phyloP scores from a whole-genome alignment of 2,888 invertebrate genomes.

The Athrips mouffetella region DNA sequence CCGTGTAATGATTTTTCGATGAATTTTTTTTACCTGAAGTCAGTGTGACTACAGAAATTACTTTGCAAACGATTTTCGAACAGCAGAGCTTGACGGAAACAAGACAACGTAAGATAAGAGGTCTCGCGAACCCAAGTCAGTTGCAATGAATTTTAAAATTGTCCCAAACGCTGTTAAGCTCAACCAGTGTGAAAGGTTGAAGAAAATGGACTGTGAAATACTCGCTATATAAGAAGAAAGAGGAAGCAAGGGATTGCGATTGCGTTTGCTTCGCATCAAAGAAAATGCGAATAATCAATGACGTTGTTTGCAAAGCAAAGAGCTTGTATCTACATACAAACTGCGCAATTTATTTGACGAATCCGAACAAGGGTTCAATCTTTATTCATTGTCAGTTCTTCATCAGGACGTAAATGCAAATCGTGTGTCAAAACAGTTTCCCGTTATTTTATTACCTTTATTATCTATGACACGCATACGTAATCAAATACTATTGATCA shows the following conservation, averaged over 20 bases:
- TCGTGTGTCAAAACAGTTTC: no score
- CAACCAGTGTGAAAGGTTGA: neutral
- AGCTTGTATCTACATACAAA: conserved; percentile 6
- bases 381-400: neutral
- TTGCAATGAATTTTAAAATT: conserved; percentile 1
- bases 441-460: no score
- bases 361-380: neutral
- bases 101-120: no score
- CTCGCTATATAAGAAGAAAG: conserved; percentile 25
- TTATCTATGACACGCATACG: no score
- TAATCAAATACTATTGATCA: no score
- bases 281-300: conserved; percentile 16
- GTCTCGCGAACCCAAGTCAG: neutral
- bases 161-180: neutral
- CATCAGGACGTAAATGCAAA: neutral
- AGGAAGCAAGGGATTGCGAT: conserved; percentile 20
- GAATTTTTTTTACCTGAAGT: no score
- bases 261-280: conserved; percentile 19
- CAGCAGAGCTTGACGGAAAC: no score
- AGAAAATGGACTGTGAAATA: conserved; percentile 37
- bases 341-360: neutral
- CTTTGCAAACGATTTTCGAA: no score
- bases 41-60: no score
- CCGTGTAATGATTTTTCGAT: no score
- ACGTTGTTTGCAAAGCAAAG: conserved; percentile 14